Percentiles rank a stretch among this genome's conserved stretches.
Evolutionary conservation across 2,888 invertebrate genomes (phyloP).

Genomic region (Scaptomyza reducta): DNA sequence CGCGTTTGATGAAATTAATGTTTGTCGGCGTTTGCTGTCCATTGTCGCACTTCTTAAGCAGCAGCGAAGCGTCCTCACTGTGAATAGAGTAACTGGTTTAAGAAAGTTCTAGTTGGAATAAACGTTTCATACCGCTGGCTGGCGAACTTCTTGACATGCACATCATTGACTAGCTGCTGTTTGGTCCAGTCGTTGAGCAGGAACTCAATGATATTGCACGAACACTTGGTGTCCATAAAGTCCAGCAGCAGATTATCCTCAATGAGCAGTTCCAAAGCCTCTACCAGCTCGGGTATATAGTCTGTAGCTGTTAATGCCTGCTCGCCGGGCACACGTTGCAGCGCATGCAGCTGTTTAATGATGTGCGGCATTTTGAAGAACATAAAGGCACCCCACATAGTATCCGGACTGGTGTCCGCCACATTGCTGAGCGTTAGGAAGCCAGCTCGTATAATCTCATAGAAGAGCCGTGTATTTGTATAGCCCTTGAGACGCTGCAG

Average conservation of each 20-base stretch:
- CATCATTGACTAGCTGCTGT: slow-evolving; percentile 91
- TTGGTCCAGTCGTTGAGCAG: slow-evolving; percentile 92
- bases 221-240: slow-evolving; percentile 94
- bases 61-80: slow-evolving; percentile 87
- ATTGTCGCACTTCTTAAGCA: slow-evolving; percentile 89
- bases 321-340: slow-evolving; percentile 81
- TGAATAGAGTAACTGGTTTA: not conserved
- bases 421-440: slow-evolving; percentile 95
- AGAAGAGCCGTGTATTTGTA: slow-evolving; percentile 91
- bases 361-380: slow-evolving; percentile 95
- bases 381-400: slow-evolving; percentile 97
- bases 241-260: slow-evolving; percentile 94
- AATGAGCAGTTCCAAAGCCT: slow-evolving; percentile 93
- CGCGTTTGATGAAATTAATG: slow-evolving; percentile 91
- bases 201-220: slow-evolving; percentile 94
- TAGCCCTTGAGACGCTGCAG: slow-evolving; percentile 93
- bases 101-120: rapidly evolving
- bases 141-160: slow-evolving; percentile 89
- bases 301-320: slow-evolving; percentile 84
- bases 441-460: slow-evolving; percentile 95
- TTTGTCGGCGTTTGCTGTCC: slow-evolving; percentile 89
- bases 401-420: slow-evolving; percentile 92
- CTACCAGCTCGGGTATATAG: slow-evolving; percentile 90
- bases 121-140: slow-evolving; percentile 83
- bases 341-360: slow-evolving; percentile 88